Evolutionary conservation across 2,797 vertebrate genomes (phyloP).

Genomic region (Coranthus polyacanthus): DNA sequence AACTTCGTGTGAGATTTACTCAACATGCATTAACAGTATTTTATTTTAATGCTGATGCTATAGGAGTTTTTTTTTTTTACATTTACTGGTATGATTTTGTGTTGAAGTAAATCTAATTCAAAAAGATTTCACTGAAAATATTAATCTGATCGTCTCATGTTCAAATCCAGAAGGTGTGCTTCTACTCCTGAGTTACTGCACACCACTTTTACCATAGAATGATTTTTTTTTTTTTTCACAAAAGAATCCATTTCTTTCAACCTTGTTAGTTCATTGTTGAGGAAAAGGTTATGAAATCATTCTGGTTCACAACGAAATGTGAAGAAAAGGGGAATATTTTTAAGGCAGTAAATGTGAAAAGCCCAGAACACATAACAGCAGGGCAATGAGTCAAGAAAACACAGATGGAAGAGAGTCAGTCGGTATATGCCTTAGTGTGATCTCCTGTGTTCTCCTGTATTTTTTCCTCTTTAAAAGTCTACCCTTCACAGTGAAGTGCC

Average conservation of each 20-base stretch:
- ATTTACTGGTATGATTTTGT: conserved; percentile 11
- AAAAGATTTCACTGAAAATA: conserved; percentile 30
- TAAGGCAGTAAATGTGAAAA: conserved; percentile 65
- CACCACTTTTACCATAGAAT: conserved; percentile 22
- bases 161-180: conserved; percentile 43
- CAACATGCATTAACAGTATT: not conserved
- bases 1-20: not conserved
- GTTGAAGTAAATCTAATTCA: conserved; percentile 14
- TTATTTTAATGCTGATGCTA: conserved; percentile 1
- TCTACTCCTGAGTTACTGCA: conserved; percentile 20
- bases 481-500: conserved; percentile 67
- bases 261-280: conserved; percentile 44
- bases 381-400: conserved; percentile 77
- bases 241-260: conserved; percentile 34
- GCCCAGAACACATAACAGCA: conserved; percentile 69
- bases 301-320: conserved; percentile 56
- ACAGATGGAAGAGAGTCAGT: conserved; percentile 73
- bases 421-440: conserved; percentile 60
- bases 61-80: not conserved
- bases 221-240: conserved; percentile 1
- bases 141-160: conserved; percentile 22
- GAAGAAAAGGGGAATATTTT: conserved; percentile 58
- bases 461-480: conserved; percentile 63
- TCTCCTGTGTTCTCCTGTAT: conserved; percentile 63
- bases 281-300: conserved; percentile 57